Conservation (phyloP, 1,140 invertebrate genomes). For the Megalonaias nervosa region DNA sequence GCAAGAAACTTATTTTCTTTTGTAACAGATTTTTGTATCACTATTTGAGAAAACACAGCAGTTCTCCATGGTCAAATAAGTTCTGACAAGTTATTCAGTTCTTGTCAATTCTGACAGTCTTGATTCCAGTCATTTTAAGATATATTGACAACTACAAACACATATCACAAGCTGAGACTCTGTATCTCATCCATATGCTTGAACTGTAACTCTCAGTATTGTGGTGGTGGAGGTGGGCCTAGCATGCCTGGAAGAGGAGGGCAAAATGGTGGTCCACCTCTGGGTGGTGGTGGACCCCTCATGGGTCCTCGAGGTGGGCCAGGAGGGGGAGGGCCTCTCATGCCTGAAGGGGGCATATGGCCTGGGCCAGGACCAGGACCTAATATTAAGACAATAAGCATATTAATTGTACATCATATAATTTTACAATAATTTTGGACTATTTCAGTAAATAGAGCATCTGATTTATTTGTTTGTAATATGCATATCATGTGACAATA, state of each 20-base stretch:
- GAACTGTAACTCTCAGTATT: not conserved
- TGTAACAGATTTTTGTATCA: too few relatives aligned
- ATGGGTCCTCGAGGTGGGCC: slow-evolving; percentile 43
- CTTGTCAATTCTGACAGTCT: too few relatives aligned
- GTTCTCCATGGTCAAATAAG: too few relatives aligned
- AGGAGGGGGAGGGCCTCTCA: slow-evolving; percentile 46
- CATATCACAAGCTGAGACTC: too few relatives aligned
- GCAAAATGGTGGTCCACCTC: slow-evolving; percentile 42
- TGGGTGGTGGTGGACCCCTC: slow-evolving; percentile 44
- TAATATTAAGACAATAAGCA: not conserved
- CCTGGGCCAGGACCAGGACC: not conserved
- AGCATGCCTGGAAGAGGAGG: slow-evolving; percentile 57
- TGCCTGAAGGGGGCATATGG: slow-evolving; percentile 13
- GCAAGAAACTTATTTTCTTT: too few relatives aligned
- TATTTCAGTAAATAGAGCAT: not conserved
- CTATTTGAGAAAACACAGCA: too few relatives aligned
- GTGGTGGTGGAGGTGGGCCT: slow-evolving; percentile 53
- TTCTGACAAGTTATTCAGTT: too few relatives aligned
- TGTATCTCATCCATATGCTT: too few relatives aligned
- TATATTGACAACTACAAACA: too few relatives aligned
- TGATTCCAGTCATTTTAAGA: too few relatives aligned
- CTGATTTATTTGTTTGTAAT: not conserved
- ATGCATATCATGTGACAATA: not conserved
- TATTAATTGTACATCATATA: not conserved
- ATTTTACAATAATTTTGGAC: not conserved